Percentiles rank a stretch among this genome's conserved stretches.
Evolutionary conservation across 2,888 invertebrate species (phyloP).

Genomic region (Tyria jacobaeae): DNA sequence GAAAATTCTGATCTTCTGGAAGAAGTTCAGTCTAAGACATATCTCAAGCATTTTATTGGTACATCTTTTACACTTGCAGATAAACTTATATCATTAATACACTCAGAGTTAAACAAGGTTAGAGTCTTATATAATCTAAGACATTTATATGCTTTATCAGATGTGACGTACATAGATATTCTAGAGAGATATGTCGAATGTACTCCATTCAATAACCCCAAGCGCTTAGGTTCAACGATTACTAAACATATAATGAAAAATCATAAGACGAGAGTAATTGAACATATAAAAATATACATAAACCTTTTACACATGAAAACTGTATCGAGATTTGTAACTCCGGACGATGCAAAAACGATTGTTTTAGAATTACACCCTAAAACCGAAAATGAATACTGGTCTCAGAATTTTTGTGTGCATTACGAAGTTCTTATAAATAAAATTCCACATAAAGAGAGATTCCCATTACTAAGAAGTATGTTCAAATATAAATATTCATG

Average conservation of each 20-base stretch:
- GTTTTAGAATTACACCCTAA: constrained; percentile 53
- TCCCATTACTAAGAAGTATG: constrained; percentile 56
- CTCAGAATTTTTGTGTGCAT: constrained; percentile 43
- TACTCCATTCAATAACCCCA: neutral
- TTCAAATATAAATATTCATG: constrained; percentile 58
- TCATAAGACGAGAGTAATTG: constrained; percentile 61
- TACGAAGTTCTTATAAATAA: constrained; percentile 57
- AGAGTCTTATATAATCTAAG: constrained; percentile 33
- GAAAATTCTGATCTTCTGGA: constrained; percentile 18
- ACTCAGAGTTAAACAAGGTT: neutral
- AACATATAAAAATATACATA: constrained; percentile 56
- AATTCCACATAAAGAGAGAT: constrained; percentile 56
- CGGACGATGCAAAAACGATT: constrained; percentile 60
- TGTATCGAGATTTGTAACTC: constrained; percentile 50
- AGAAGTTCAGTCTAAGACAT: neutral
- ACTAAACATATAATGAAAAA: constrained; percentile 60
- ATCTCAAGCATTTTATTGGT: constrained; percentile 52
- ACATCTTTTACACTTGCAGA: constrained; percentile 57
- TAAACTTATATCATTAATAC: constrained; percentile 31
- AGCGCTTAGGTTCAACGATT: constrained; percentile 53
- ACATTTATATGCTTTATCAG: constrained; percentile 50
- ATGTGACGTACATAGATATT: constrained; percentile 59
- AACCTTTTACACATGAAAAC: constrained; percentile 49
- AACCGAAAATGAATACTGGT: constrained; percentile 54
- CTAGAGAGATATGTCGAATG: constrained; percentile 53